Conservation (phyloP, 2,797 vertebrate species). For the Passerculus sandwichensis region DNA sequence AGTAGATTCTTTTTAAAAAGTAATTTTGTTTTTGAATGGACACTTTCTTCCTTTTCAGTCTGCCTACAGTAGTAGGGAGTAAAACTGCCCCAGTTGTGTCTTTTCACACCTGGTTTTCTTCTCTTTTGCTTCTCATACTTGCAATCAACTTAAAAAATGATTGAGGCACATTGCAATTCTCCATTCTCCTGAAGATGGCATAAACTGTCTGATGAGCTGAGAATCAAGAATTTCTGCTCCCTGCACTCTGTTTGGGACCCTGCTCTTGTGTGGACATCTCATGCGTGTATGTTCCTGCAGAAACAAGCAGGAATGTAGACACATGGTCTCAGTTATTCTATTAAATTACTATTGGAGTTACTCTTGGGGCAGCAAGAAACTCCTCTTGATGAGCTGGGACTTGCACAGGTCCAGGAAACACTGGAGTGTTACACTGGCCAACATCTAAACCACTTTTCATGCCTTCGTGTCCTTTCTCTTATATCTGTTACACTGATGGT, state of each 20-base stretch:
- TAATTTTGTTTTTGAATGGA: not conserved
- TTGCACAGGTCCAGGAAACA: not conserved
- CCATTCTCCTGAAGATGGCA: not conserved
- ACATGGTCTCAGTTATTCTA: not conserved
- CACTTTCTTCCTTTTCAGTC: not conserved
- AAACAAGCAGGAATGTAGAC: not conserved
- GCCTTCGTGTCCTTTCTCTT: not conserved
- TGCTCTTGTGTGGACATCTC: rapidly evolving
- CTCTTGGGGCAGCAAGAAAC: rapidly evolving
- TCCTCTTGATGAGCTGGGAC: not conserved
- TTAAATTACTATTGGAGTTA: not conserved
- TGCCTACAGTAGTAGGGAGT: not conserved
- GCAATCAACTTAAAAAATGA: not conserved
- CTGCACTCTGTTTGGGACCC: not conserved
- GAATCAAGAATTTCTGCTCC: not conserved
- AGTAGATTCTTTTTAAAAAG: not conserved
- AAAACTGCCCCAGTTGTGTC: not conserved
- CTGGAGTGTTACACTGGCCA: not conserved
- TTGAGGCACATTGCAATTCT: not conserved
- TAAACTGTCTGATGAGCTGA: not conserved
- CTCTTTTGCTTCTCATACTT: not conserved
- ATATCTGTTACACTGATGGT: not conserved
- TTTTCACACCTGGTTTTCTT: not conserved
- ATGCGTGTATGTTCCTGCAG: rapidly evolving
- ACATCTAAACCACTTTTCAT: not conserved